phyloP scores from a whole-genome alignment of 2,113 vertebrate species.

The Peromyscus leucopus region DNA sequence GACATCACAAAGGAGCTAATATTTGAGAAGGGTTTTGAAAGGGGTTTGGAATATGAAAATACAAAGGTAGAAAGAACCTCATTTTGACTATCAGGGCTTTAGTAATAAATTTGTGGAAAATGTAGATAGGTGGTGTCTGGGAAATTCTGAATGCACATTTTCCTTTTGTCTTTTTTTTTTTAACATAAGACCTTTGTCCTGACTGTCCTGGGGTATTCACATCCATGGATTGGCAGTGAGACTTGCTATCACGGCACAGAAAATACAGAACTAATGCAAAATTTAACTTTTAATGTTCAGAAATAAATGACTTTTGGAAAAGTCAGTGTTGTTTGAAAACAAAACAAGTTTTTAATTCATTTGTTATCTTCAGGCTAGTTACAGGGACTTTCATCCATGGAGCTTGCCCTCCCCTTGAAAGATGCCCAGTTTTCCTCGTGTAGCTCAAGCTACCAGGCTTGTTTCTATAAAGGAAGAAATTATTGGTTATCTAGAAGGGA shows the following conservation, averaged over 20 bases:
- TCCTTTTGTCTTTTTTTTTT: not conserved
- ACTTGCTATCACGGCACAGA: not conserved
- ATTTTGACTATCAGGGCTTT: not conserved
- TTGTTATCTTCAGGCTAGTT: not conserved
- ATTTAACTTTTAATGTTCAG: not conserved
- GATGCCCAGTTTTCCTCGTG: not conserved
- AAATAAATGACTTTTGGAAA: not conserved
- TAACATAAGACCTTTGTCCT: not conserved
- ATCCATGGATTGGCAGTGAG: not conserved
- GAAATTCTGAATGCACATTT: not conserved
- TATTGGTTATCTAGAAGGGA: not conserved
- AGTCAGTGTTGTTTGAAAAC: conserved; percentile 8
- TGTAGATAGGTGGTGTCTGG: not conserved
- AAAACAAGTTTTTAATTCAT: not conserved
- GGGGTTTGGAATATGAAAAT: conserved; percentile 19
- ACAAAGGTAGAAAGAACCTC: not conserved
- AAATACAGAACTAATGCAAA: not conserved
- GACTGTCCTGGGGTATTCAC: not conserved
- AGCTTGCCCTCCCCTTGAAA: not conserved
- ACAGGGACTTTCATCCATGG: not conserved
- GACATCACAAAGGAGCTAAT: not conserved
- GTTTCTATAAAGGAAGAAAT: not conserved
- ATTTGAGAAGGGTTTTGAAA: not conserved
- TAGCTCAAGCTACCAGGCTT: not conserved
- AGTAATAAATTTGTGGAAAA: conserved; percentile 19